Evolutionary conservation across 1,140 invertebrate genomes (phyloP).

Genomic region (Archivesica marissinica): DNA sequence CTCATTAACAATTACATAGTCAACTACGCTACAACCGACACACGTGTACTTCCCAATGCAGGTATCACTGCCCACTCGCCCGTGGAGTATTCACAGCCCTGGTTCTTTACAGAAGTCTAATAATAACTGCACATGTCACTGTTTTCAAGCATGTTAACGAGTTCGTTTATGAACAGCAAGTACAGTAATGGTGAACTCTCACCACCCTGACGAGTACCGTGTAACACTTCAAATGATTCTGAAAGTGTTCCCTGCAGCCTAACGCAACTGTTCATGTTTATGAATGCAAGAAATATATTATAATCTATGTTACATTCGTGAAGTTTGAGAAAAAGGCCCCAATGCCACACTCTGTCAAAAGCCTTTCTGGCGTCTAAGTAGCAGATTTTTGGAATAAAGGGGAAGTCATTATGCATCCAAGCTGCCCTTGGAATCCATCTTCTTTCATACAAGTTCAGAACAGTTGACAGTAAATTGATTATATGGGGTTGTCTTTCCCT

Average conservation of each 20-base stretch:
- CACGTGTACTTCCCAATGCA: too few relatives aligned
- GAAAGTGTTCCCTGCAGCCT: background rate
- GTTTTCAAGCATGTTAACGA: background rate
- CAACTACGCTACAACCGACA: too few relatives aligned
- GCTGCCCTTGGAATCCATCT: slow-evolving; percentile 6
- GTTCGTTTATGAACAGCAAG: background rate
- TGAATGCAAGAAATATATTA: background rate
- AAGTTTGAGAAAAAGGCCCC: background rate
- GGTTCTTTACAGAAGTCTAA: too few relatives aligned
- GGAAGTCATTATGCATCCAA: slow-evolving; percentile 23
- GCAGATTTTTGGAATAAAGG: slow-evolving; percentile 12
- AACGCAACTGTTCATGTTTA: background rate
- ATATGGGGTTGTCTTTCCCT: background rate
- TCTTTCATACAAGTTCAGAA: slow-evolving; percentile 20
- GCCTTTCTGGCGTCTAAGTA: slow-evolving; percentile 1
- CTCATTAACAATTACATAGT: too few relatives aligned
- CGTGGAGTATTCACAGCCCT: too few relatives aligned
- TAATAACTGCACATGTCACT: too few relatives aligned
- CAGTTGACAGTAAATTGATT: background rate
- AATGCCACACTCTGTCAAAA: slow-evolving; percentile 23
- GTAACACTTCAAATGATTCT: background rate
- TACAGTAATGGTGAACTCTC: slow-evolving; percentile 24
- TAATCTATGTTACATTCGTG: background rate
- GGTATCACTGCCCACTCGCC: too few relatives aligned
- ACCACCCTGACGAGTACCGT: slow-evolving; percentile 20